Conservation (phyloP, 2,888 invertebrate genomes). For the Ophion ellenae region DNA sequence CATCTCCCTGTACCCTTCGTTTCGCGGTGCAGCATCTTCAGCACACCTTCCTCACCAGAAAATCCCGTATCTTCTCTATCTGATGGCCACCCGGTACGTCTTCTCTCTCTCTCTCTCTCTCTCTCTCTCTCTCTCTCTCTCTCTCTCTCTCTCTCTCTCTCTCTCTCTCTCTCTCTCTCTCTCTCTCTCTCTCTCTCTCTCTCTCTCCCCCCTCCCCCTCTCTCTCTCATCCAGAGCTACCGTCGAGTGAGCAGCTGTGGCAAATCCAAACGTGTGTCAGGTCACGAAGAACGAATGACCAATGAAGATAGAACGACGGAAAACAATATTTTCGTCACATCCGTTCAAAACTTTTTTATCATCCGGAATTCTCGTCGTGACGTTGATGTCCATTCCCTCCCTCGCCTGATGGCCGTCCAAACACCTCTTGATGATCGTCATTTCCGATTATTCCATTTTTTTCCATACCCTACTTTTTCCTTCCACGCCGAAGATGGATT, state of each 20-base stretch:
- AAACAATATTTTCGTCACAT: slow-evolving; percentile 47
- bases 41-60: slow-evolving; percentile 7
- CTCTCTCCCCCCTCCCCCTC: slow-evolving; percentile 44
- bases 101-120: slow-evolving; percentile 51
- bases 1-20: slow-evolving; percentile 14
- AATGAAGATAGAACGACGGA: slow-evolving; percentile 30
- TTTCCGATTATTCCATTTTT: slow-evolving; percentile 53
- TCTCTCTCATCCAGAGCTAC: slow-evolving; percentile 38
- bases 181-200: slow-evolving; percentile 19
- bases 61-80: slow-evolving; percentile 42
- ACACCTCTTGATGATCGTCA: slow-evolving; percentile 50
- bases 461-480: slow-evolving; percentile 3
- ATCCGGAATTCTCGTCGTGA: slow-evolving; percentile 15
- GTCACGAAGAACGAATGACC: slow-evolving; percentile 32
- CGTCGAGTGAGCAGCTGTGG: slow-evolving; percentile 40
- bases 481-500: slow-evolving; percentile 24
- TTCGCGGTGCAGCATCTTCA: slow-evolving; percentile 45
- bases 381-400: background rate
- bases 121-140: slow-evolving; percentile 38
- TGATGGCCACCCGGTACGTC: slow-evolving; percentile 61
- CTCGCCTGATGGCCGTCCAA: slow-evolving; percentile 15
- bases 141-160: slow-evolving; percentile 59
- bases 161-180: slow-evolving; percentile 51
- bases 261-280: slow-evolving; percentile 52
- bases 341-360: slow-evolving; percentile 41